phyloP scores from a whole-genome alignment of 1,140 invertebrate species.

The Trichonephila clavata region DNA sequence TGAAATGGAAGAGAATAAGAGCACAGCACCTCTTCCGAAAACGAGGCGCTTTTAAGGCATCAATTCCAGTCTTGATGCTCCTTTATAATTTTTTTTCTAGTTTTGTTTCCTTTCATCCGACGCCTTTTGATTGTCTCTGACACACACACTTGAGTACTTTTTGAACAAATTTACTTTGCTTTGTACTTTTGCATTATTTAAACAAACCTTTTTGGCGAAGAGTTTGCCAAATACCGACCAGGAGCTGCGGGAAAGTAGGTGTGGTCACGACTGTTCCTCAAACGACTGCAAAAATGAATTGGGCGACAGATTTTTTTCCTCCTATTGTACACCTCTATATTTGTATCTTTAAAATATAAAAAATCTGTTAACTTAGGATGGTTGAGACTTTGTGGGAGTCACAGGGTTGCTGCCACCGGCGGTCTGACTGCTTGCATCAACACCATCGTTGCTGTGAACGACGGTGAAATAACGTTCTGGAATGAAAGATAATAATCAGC shows the following conservation, averaged over 20 bases:
- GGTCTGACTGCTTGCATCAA: slow-evolving; percentile 78
- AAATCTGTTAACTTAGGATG: slow-evolving; percentile 73
- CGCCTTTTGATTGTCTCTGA: slow-evolving; percentile 74
- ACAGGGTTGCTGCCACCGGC: slow-evolving; percentile 70
- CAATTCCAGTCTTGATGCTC: slow-evolving; percentile 74
- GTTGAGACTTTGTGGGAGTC: slow-evolving; percentile 77
- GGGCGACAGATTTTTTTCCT: slow-evolving; percentile 27
- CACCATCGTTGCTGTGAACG: slow-evolving; percentile 80
- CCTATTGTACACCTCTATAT: slow-evolving; percentile 35
- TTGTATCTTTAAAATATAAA: slow-evolving; percentile 52
- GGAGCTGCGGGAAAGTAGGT: slow-evolving; percentile 57
- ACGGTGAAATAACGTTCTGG: slow-evolving; percentile 81
- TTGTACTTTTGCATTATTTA: slow-evolving; percentile 63
- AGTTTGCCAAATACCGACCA: slow-evolving; percentile 63
- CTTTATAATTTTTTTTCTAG: slow-evolving; percentile 49
- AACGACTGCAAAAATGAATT: slow-evolving; percentile 62
- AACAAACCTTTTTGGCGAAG: slow-evolving; percentile 45
- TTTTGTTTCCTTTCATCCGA: slow-evolving; percentile 34
- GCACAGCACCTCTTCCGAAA: slow-evolving; percentile 32
- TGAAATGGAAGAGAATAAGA: slow-evolving; percentile 76
- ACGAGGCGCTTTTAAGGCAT: slow-evolving; percentile 63
- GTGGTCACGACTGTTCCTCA: slow-evolving; percentile 27
- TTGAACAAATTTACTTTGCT: slow-evolving; percentile 26
- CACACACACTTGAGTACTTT: slow-evolving; percentile 50
- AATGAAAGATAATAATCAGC: slow-evolving; percentile 54